Conservation (phyloP, 1,140 invertebrate genomes). For the Apis dorsata region DNA sequence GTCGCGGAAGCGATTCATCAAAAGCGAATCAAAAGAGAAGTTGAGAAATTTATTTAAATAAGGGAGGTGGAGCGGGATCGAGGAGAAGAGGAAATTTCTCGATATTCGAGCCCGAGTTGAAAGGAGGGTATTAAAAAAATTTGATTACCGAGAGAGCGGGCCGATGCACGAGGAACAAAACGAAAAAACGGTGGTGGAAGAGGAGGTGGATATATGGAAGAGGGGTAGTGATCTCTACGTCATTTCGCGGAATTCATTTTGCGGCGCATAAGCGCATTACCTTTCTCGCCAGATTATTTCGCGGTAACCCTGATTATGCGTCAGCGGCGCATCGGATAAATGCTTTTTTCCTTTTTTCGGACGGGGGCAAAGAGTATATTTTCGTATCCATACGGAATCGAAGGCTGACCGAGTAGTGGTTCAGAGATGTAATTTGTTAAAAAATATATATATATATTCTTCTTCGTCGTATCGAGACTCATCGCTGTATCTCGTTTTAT, state of each 20-base stretch:
- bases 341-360: neutral
- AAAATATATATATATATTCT: slow-evolving; percentile 16
- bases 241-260: slow-evolving; percentile 51
- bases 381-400: slow-evolving; percentile 30
- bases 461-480: neutral
- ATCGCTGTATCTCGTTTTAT: slow-evolving; percentile 11
- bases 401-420: neutral
- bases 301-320: slow-evolving; percentile 26
- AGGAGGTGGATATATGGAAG: no score
- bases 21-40: no score
- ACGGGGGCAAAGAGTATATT: neutral
- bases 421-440: slow-evolving; percentile 47
- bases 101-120: neutral
- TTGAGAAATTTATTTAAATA: no score
- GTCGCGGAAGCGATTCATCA: no score
- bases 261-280: slow-evolving; percentile 55
- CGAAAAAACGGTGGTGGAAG: neutral
- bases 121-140: slow-evolving; percentile 39
- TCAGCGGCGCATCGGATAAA: slow-evolving; percentile 18
- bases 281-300: slow-evolving; percentile 50
- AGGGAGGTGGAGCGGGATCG: neutral
- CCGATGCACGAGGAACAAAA: neutral
- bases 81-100: neutral
- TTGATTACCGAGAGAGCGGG: slow-evolving; percentile 5
- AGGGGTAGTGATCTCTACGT: slow-evolving; percentile 30